Conservation (phyloP, 2,888 invertebrate species). For the Siphlonurus alternatus region DNA sequence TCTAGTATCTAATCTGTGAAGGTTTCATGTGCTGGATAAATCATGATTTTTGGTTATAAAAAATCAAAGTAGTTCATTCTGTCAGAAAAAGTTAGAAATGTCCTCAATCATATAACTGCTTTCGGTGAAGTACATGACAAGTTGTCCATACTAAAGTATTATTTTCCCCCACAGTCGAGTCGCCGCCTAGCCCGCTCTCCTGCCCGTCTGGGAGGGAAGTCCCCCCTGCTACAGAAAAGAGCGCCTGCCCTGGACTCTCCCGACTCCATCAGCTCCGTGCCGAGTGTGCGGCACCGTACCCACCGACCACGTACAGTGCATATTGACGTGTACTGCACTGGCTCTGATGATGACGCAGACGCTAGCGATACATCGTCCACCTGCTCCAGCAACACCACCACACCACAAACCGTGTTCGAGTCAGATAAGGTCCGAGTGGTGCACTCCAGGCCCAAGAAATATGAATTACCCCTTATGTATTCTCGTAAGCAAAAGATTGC, state of each 20-base stretch:
- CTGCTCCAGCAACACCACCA: conserved; percentile 28
- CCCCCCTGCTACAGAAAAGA: conserved; percentile 12
- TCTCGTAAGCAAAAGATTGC: neutral
- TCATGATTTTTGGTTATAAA: no score
- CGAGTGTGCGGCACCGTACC: conserved; percentile 16
- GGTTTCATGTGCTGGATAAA: no score
- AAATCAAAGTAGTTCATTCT: no score
- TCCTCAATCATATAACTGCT: no score
- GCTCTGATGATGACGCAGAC: conserved; percentile 31
- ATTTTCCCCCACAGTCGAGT: neutral
- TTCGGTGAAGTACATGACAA: no score
- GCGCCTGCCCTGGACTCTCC: conserved; percentile 6
- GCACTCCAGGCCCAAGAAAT: conserved; percentile 33
- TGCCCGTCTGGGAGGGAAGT: conserved; percentile 16
- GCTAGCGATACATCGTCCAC: conserved; percentile 20
- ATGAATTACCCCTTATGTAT: conserved; percentile 26
- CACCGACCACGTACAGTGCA: conserved; percentile 46
- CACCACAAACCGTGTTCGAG: conserved; percentile 47
- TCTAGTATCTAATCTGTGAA: no score
- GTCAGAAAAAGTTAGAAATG: no score
- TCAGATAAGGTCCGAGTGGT: conserved; percentile 39
- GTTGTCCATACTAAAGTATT: no score
- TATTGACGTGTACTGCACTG: conserved; percentile 59
- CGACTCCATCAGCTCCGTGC: conserved; percentile 5
- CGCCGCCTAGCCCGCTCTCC: conserved; percentile 18